Conservation (phyloP, 2,113 vertebrate genomes). For the Glaucomys volans region DNA sequence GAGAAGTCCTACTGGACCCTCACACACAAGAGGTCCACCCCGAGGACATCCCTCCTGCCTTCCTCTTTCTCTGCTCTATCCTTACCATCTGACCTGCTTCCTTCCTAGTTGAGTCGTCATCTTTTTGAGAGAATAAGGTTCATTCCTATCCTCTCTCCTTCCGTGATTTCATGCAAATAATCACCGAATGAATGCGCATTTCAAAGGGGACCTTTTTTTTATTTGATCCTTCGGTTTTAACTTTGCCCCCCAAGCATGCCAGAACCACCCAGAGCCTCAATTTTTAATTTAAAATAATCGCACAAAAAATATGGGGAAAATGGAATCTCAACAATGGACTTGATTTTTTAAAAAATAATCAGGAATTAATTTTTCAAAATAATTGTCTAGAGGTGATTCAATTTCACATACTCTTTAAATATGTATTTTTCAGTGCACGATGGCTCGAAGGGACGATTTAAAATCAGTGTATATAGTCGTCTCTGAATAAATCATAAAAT, state of each 20-base stretch:
- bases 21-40: accelerated
- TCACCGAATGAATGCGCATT: neutral
- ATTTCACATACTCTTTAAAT: slow-evolving; percentile 78
- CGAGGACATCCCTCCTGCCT: neutral
- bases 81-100: neutral
- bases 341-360: slow-evolving; percentile 46
- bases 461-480: slow-evolving; percentile 64
- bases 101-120: neutral
- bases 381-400: slow-evolving; percentile 81
- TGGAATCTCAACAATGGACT: slow-evolving; percentile 64
- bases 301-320: slow-evolving; percentile 47
- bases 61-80: neutral
- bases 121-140: neutral
- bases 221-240: slow-evolving; percentile 56
- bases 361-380: slow-evolving; percentile 76
- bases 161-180: slow-evolving; percentile 60
- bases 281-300: slow-evolving; percentile 64
- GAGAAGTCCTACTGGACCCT: neutral
- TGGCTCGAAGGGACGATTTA: slow-evolving; percentile 77
- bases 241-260: slow-evolving; percentile 66
- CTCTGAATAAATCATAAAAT: slow-evolving; percentile 74
- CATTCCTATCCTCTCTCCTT: neutral
- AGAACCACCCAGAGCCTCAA: slow-evolving; percentile 16
- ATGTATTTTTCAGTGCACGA: slow-evolving; percentile 72
- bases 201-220: neutral